Evolutionary conservation across 2,797 vertebrate species (phyloP).

Genomic region (Anguilla anguilla): DNA sequence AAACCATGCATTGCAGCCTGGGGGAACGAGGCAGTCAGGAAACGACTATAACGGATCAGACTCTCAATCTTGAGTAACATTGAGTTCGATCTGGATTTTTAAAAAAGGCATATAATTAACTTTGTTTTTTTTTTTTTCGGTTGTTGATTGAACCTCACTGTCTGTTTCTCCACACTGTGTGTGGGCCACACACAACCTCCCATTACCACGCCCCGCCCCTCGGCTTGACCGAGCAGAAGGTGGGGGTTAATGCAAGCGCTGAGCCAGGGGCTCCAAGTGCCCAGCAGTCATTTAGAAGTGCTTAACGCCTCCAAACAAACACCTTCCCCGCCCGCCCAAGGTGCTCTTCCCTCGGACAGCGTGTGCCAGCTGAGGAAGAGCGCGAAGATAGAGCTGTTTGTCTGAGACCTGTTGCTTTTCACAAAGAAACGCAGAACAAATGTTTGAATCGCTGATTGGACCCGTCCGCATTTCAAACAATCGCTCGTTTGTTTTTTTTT

Average conservation of each 20-base stretch:
- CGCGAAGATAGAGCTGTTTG: background rate
- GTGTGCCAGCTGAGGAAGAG: background rate
- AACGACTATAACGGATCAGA: background rate
- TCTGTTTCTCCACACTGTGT: background rate
- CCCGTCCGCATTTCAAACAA: background rate
- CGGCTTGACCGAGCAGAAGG: constrained; percentile 48
- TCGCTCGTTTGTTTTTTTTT: background rate
- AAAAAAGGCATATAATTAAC: background rate
- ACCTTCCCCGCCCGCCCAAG: background rate
- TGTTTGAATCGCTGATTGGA: background rate
- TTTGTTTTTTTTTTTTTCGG: background rate
- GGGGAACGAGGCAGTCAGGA: background rate
- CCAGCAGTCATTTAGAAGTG: background rate
- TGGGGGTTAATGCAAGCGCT: background rate
- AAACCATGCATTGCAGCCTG: background rate
- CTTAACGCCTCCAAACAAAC: background rate
- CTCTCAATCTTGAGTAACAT: background rate
- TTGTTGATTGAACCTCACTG: constrained; percentile 41
- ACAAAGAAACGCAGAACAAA: background rate
- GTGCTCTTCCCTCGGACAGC: background rate
- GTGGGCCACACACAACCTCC: background rate
- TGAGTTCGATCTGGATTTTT: background rate
- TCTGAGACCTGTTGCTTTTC: background rate
- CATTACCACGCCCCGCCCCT: background rate
- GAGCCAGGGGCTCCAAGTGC: constrained; percentile 49